Evolutionary conservation across 2,888 invertebrate genomes (phyloP).

Genomic region (Sesamia inferens): DNA sequence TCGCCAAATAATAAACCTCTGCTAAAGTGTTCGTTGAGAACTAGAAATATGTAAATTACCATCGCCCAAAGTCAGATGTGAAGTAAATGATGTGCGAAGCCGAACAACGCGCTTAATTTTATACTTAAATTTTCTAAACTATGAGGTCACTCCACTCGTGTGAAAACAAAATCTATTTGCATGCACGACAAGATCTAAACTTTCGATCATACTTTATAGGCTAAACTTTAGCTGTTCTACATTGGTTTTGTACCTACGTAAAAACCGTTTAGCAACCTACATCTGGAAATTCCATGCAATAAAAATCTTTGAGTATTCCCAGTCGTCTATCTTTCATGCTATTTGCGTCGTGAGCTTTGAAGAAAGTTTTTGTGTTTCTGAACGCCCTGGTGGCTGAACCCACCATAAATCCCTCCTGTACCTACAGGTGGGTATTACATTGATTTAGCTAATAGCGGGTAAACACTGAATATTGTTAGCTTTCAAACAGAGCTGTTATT

Average conservation of each 20-base stretch:
- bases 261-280: constrained; percentile 12
- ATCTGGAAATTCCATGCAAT: constrained; percentile 33
- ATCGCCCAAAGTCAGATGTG: neutral
- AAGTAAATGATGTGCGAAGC: neutral
- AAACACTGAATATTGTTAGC: neutral
- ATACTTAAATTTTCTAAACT: neutral
- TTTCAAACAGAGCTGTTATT: constrained; percentile 8
- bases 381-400: constrained; percentile 6
- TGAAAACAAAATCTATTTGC: neutral
- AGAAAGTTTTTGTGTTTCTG: constrained; percentile 25
- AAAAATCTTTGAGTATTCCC: constrained; percentile 26
- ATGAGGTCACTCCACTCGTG: neutral
- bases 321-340: constrained; percentile 22
- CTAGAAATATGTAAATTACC: neutral
- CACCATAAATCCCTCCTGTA: neutral
- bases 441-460: neutral
- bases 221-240: neutral
- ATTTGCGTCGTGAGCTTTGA: constrained; percentile 27
- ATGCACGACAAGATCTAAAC: no score
- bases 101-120: neutral
- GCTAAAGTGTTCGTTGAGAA: neutral
- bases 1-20: neutral
- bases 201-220: neutral
- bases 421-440: neutral
- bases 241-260: neutral